A percentile compares a stretch with the other conserved stretches of the same genome.
Conservation (phyloP, 2,113 vertebrate genomes). For the Eubucco bourcierii region DNA sequence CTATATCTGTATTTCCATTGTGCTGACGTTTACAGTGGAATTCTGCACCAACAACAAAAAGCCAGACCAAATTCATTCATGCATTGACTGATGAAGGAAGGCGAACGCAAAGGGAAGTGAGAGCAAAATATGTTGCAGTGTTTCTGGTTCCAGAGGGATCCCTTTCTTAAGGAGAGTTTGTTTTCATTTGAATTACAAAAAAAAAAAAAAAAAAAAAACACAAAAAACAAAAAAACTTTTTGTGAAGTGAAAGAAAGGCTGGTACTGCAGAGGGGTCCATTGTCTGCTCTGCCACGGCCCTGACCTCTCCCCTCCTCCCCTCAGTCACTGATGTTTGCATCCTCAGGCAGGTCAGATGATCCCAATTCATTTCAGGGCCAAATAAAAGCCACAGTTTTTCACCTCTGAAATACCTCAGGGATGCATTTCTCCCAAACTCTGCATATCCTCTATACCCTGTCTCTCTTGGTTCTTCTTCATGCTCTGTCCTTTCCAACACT, state of each 20-base stretch:
- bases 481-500: not conserved
- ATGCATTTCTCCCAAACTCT: not conserved
- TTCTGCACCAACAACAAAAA: not conserved
- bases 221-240: too few relatives aligned
- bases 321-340: not conserved
- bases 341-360: not conserved
- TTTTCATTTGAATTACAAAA: constrained; percentile 53
- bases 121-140: not conserved
- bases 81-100: not conserved
- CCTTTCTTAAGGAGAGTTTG: not conserved
- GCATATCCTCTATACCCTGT: rapidly evolving
- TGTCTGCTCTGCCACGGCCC: not conserved
- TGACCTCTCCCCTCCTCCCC: not conserved
- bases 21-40: not conserved
- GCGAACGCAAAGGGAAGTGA: constrained; percentile 31
- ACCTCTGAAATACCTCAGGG: not conserved
- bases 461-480: not conserved
- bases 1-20: not conserved
- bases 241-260: not conserved
- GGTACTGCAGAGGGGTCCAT: constrained; percentile 4
- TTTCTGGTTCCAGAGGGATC: not conserved
- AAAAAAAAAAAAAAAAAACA: too few relatives aligned
- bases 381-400: not conserved
- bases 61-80: constrained; percentile 12
- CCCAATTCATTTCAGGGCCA: not conserved